Evolutionary conservation across 2,888 invertebrate species (phyloP), one percentile per base, ranked within the genome.

Genomic region (Mactromeris polynyma): DNA sequence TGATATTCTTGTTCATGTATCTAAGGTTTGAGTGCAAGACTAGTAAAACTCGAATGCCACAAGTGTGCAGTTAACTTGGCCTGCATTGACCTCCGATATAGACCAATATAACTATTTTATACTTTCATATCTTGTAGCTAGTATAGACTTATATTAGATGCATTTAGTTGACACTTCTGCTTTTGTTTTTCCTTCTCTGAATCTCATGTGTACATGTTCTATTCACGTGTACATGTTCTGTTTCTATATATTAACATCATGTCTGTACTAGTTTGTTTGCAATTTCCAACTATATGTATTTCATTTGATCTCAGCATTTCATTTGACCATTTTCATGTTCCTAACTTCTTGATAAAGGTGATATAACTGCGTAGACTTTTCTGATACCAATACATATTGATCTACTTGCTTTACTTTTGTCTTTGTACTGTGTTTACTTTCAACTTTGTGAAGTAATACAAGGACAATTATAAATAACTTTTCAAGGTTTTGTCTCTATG

Each of bases 281-380:
- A 17, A 2, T 46, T 46, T 46, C 46, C 46, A 46, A 46, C 26
- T 64, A 26, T 26, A 64, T 6, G 0, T 64, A n/a, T 26, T 26
- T 64, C 58, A 64, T 64, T 64, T 64, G 58, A 64, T 64, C 58
- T 64, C 58, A 64, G 58, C 26, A 7, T n/a, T 64, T 64, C 58
- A 26, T 9, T 26, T 26, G 3, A 64, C 26, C 1, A 64, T 26
- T 0, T 64, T 64, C 11, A 11, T 46, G 46, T 46, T 46, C 46
- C 46, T 46, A 17, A 46, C 9, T 46, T 46, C 46, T 46, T 46
- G 46, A 46, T 46, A 46, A n/a, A n/a, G n/a, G n/a, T n/a, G n/a
- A n/a, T n/a, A n/a, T n/a, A n/a, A n/a, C n/a, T n/a, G n/a, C n/a
- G n/a, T n/a, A n/a, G n/a, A n/a, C n/a, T n/a, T n/a, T n/a, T n/a